Conservation (phyloP, 1,140 invertebrate species). For the Dryas iulia region DNA sequence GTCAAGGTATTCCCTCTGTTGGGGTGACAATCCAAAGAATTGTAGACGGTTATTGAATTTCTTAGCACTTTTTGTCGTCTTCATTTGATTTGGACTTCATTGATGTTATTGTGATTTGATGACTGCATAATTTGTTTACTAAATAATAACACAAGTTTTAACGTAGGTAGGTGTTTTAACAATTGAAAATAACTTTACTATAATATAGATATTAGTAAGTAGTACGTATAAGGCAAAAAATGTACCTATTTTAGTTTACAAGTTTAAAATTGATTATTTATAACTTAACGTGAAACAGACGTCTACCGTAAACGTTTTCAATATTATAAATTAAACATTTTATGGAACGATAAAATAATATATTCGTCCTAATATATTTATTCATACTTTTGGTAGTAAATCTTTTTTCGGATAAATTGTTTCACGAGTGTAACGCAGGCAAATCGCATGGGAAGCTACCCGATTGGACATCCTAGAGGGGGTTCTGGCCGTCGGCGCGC, state of each 20-base stretch:
- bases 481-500: slow-evolving; percentile 9
- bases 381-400: slow-evolving; percentile 13
- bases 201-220: no score
- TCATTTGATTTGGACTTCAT: slow-evolving; percentile 49
- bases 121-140: slow-evolving; percentile 15
- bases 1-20: slow-evolving; percentile 51
- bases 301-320: no score
- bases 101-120: slow-evolving; percentile 37
- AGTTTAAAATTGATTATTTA: no score
- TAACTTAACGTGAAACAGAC: no score
- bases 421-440: slow-evolving; percentile 23
- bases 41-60: slow-evolving; percentile 72
- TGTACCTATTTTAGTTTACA: no score
- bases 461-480: slow-evolving; percentile 59
- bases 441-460: slow-evolving; percentile 39
- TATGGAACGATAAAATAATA: background rate
- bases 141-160: no score
- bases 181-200: no score
- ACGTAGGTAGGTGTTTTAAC: background rate
- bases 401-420: slow-evolving; percentile 27
- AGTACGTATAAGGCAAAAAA: no score
- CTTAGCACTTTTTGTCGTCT: slow-evolving; percentile 71
- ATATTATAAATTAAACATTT: no score
- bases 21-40: slow-evolving; percentile 73
- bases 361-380: background rate